A percentile compares a stretch with the other conserved stretches of the same genome.
These are phyloP conservation scores for Physocephala rufipes DNA, from an alignment of 2,888 invertebrate species.

Conservation along the genomic window DNA sequence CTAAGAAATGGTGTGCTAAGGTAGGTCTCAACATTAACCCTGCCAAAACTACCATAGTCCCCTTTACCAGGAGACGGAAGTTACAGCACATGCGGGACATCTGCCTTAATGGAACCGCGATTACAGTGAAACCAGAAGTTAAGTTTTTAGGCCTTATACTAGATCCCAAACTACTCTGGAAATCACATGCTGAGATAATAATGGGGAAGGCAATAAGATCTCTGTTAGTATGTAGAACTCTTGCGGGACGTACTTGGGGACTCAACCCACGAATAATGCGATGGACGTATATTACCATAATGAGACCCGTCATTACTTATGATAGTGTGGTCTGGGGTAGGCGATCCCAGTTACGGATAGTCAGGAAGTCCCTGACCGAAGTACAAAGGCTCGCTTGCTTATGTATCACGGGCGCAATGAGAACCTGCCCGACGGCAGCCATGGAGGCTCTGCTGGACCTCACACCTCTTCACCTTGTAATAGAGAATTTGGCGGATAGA, in stretches of 20 bases:
- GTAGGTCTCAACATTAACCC: conserved; percentile 1
- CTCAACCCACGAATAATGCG: not conserved
- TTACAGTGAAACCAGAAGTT: not conserved
- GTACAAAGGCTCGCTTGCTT: not conserved
- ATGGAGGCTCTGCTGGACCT: too few species aligned
- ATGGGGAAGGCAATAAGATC: not conserved
- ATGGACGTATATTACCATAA: not conserved
- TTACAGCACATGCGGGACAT: not conserved
- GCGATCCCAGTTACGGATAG: not conserved
- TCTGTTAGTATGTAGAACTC: not conserved
- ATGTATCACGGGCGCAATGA: not conserved
- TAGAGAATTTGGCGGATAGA: not conserved
- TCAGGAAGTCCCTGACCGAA: not conserved
- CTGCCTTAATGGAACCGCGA: not conserved
- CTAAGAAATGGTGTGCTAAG: not conserved
- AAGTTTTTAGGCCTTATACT: not conserved
- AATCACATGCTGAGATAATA: not conserved
- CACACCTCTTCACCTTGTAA: not conserved
- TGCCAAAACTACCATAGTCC: conserved; percentile 2
- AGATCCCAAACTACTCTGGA: not conserved
- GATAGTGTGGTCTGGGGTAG: not conserved
- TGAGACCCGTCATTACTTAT: not conserved
- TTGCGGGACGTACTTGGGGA: not conserved
- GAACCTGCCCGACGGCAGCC: not conserved
- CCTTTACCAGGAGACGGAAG: not conserved